Evolutionary conservation across 2,888 invertebrate species (phyloP), one percentile per base, ranked within the genome.

Genomic region (Acheta domesticus): DNA sequence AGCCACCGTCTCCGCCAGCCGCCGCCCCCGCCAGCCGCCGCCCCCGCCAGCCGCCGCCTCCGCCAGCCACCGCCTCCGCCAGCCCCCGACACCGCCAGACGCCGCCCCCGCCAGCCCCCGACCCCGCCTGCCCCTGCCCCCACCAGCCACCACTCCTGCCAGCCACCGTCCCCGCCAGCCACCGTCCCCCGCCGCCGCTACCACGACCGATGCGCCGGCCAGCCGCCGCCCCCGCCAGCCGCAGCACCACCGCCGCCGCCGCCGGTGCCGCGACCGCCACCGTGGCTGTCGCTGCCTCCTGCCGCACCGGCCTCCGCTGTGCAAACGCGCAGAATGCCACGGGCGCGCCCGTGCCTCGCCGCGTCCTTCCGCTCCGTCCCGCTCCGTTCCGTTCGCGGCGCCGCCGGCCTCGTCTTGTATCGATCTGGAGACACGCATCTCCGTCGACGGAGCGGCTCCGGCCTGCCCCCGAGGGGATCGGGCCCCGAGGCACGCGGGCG

Each of bases 381-480:
- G 36, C 36, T 36, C 36, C 36, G 8, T 36, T 36, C 36, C 36
- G 36, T 36, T 36, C 8, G 36, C 36, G 36, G 36, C 5, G 36
- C 36, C 62, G 62, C 14, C 62, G n/a, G 62, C n/a, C 62, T 19
- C 62, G 62, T 62, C 62, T 62, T 62, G 62, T 62, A 62, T 62
- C 62, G 62, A 62, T 62, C 62, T 62, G n/a, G 14, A n/a, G 62
- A 62, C 62, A 62, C 62, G 62, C n/a, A 62, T 62, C 62, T 62
- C 62, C 62, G 62, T 14, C n/a, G 62, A 1, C 14, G 62, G 36
- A 36, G 62, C 11, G 16, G 62, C 62, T n/a, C 4, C 11, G 8
- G 62, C 62, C n/a, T 5, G 14, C 62, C n/a, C 62, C 62, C 14
- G 62, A n/a, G 62, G 14, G 14, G n/a, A n/a, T 19, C 16, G 62